Evolutionary conservation across 2,113 vertebrate species (phyloP).

Genomic region (Elaphurus davidianus): DNA sequence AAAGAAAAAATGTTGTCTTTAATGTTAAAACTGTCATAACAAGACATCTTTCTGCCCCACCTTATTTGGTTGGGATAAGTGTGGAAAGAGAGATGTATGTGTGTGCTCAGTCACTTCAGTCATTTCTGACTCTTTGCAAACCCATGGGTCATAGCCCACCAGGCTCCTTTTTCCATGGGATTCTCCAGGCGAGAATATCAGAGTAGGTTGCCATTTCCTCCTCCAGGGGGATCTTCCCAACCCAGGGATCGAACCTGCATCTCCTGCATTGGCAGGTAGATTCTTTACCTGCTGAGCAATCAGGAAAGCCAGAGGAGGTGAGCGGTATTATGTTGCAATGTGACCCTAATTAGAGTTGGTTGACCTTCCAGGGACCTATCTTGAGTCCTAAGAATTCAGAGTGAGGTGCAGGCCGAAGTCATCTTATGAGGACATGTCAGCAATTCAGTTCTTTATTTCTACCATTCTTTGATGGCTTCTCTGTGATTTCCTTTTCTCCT

Average conservation of each 20-base stretch:
- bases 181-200: background rate
- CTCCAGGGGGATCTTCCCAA: background rate
- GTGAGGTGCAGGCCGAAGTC: background rate
- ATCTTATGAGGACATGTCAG: background rate
- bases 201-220: background rate
- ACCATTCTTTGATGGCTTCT: background rate
- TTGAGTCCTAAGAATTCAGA: background rate
- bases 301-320: background rate
- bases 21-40: background rate
- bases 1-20: background rate
- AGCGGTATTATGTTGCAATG: fast-evolving
- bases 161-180: background rate
- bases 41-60: background rate
- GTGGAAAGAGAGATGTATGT: background rate
- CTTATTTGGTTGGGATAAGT: background rate
- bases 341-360: background rate
- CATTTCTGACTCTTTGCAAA: background rate
- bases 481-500: background rate
- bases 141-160: background rate
- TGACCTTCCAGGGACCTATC: background rate
- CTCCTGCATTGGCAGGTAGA: background rate
- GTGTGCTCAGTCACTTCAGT: background rate
- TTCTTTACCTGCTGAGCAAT: background rate
- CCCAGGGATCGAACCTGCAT: background rate
- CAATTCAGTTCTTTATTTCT: background rate